phyloP scores from a whole-genome alignment of 2,797 vertebrate genomes.

The Neosilurus mollespiculum region DNA sequence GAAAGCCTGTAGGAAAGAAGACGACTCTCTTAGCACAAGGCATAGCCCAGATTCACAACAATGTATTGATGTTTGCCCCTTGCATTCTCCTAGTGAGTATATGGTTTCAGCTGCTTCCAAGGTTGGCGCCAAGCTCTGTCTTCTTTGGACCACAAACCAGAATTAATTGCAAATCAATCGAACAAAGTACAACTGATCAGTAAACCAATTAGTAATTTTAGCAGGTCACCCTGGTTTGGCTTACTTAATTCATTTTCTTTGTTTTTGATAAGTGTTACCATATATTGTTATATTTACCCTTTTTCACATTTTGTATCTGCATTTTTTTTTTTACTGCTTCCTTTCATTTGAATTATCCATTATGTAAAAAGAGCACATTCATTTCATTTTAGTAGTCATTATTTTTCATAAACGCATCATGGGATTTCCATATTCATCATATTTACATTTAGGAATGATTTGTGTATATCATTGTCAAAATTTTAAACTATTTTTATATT shows the following conservation, averaged over 20 bases:
- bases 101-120: slow-evolving; percentile 87
- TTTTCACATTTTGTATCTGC: background rate
- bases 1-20: slow-evolving; percentile 67
- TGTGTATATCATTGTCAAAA: too few species aligned
- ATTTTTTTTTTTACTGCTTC: background rate
- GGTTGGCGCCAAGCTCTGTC: slow-evolving; percentile 95
- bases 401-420: background rate
- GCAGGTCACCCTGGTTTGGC: slow-evolving; percentile 86
- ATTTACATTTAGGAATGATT: background rate
- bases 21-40: slow-evolving; percentile 71
- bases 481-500: background rate
- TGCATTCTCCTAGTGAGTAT: slow-evolving; percentile 84
- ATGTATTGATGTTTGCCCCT: slow-evolving; percentile 81
- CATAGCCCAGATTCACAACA: slow-evolving; percentile 74
- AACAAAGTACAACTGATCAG: slow-evolving; percentile 99
- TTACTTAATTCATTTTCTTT: slow-evolving; percentile 65
- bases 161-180: slow-evolving; percentile 99
- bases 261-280: slow-evolving; percentile 21
- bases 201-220: slow-evolving; percentile 99
- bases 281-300: background rate
- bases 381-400: background rate
- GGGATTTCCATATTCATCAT: background rate
- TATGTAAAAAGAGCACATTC: background rate
- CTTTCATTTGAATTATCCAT: background rate
- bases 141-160: slow-evolving; percentile 92